Evolutionary conservation across 2,113 vertebrate genomes (phyloP), one percentile per base, ranked within the genome.

Genomic region (Sinocyclocheilus anophthalmus): DNA sequence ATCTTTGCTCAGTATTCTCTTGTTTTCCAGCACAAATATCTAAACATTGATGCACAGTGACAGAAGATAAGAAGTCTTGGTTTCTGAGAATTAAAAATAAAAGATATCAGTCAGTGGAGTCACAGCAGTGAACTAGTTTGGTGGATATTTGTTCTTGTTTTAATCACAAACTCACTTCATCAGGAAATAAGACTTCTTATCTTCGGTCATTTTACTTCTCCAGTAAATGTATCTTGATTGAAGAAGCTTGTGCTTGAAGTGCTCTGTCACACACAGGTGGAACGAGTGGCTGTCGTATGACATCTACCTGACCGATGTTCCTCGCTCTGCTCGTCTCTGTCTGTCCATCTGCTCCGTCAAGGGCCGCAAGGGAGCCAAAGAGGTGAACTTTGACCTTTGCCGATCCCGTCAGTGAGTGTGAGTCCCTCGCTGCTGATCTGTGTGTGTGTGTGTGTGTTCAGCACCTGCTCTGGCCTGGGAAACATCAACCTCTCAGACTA

Each of bases 271-370:
- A 84, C 45, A 57, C 81, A 93, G 92, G 83, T 93, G 92, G 92
- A 92, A 92, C 12, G 90, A 93, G 79, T 93, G 92, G 92, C 79
- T 93, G 76, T 85, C 91, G 12, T 93, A 93, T 37, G 92, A 93
- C 84, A 90, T 93, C 50, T 88, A 88, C 76, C 67, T 93, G 86
- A 88, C 88, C 0, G 92, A 93, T 45, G 88, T 93, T 16, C 91
- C 92, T 1, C 91, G 91, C 11, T 88, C 92, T 0, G 88, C 92
- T 11, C 90, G 92, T 1, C 92, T 93, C 83, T 92, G 91, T 30
- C 89, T 93, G 37, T 93, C 92, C 77, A 92, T 93, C 85, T 93
- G 92, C 87, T 93, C 91, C 13, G 92, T 93, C 26, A 93, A 93
- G 81, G 92, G 92, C 10, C 90, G 92, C 63, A 93, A 93, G 84